These are phyloP conservation scores for Chelonoidis abingdonii DNA, from an alignment of 2,113 vertebrate species.

Conservation along the genomic window DNA sequence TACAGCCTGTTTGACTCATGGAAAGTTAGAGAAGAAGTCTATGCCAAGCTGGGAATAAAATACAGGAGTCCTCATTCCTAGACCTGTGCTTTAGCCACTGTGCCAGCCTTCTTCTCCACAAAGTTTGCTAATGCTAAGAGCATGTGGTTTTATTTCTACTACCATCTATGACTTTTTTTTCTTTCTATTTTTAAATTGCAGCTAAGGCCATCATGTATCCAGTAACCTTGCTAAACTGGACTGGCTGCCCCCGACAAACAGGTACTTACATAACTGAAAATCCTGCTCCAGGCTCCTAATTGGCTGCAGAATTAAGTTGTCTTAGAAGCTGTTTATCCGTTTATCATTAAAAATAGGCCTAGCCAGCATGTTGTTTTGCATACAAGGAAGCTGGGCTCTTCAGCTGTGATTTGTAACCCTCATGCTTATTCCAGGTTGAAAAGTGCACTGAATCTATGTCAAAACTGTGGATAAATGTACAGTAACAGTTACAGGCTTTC, in stretches of 20 bases:
- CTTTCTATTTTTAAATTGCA: neutral
- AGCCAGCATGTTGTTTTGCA: neutral
- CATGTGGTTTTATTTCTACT: neutral
- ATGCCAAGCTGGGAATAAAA: neutral
- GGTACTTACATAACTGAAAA: neutral
- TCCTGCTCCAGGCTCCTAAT: neutral
- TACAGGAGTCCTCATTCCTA: neutral
- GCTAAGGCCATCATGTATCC: neutral
- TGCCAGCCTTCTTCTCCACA: neutral
- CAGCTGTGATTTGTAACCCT: neutral
- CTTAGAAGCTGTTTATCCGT: neutral
- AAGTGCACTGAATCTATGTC: neutral
- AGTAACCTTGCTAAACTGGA: neutral
- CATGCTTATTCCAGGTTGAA: neutral
- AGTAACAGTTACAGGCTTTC: neutral
- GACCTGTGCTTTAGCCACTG: neutral
- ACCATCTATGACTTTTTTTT: neutral
- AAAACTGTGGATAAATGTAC: neutral
- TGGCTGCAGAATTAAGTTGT: neutral
- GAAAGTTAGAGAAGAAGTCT: neutral
- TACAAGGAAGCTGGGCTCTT: neutral
- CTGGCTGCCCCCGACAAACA: neutral
- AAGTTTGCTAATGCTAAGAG: neutral
- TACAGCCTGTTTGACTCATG: neutral
- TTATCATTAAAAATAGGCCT: neutral